Evolutionary conservation across 1,140 invertebrate species (phyloP), one percentile per base, ranked within the genome.

Genomic region (Sarcophaga peregrina): DNA sequence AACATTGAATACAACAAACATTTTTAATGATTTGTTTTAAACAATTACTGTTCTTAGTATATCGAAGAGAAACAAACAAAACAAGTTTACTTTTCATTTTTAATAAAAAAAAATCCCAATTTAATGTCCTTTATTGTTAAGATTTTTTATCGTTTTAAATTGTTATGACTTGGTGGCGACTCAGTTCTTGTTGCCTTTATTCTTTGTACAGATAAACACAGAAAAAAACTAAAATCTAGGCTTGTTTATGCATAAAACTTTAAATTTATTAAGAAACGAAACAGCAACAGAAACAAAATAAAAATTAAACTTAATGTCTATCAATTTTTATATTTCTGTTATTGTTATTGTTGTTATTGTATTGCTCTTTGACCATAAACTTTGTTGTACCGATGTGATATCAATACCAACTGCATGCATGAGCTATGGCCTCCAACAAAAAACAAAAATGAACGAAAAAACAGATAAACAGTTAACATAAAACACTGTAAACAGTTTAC

Each of bases 311-410:
- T 46, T 48, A 46, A 47, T 76, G 47, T 76, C 74, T 46, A 76
- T 76, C 74, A 76, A 47, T 76, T 76, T 76, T 76, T 76, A 37
- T 76, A 74, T 74, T 4, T 76, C 15, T 76, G 15, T 47, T 46
- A 17, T 47, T 76, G 8, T 76, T 50, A 46, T 68, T 68, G 62
- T 25, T 68, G 17, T 25, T 25, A 20, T 68, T 58, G 7, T 58
- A 6, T 76, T 76, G 74, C 74, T 47, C 74, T 76, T 76, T 76
- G 45, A 76, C 47, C 45, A 47, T 46, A 76, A 76, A 47, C 62
- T 47, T 47, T 78, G 75, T 50, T 50, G 15, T 11, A 78, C 25
- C 47, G 9, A 10, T 13, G 17, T 74, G 11, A n/a, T 76, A 50
- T 76, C 45, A 47, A 46, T 76, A 17, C 5, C 9, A 78, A 78